These are phyloP conservation scores for Lagria hirta DNA, from an alignment of 2,888 invertebrate species.

Conservation along the genomic window DNA sequence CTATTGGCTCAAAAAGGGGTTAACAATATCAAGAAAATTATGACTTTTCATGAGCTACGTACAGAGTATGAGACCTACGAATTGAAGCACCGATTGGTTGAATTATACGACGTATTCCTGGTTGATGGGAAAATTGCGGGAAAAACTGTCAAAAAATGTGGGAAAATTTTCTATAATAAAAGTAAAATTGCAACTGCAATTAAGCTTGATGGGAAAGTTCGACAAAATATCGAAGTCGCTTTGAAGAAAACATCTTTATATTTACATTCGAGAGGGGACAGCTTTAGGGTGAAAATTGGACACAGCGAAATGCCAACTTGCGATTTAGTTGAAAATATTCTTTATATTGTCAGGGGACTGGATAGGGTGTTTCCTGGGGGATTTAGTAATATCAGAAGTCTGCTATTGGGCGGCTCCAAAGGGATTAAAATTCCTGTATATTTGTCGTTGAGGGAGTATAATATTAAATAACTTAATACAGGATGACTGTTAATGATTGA, in stretches of 20 bases:
- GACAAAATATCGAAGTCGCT: constrained; percentile 62
- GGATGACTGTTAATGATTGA: constrained; percentile 56
- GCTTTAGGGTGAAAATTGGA: constrained; percentile 65
- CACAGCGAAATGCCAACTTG: constrained; percentile 63
- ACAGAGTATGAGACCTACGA: constrained; percentile 80
- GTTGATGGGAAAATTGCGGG: constrained; percentile 74
- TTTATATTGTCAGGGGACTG: constrained; percentile 61
- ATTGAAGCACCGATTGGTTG: constrained; percentile 70
- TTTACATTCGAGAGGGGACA: constrained; percentile 65
- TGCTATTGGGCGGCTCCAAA: constrained; percentile 66
- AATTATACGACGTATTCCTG: constrained; percentile 77
- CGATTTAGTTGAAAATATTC: constrained; percentile 70
- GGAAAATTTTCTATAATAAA: constrained; percentile 68
- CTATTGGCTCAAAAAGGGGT: constrained; percentile 63
- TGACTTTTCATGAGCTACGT: constrained; percentile 77
- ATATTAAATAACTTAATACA: constrained; percentile 2
- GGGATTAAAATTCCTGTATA: constrained; percentile 70
- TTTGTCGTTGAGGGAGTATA: constrained; percentile 64
- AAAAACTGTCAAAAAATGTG: constrained; percentile 69
- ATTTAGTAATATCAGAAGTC: constrained; percentile 68
- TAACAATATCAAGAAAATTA: constrained; percentile 65
- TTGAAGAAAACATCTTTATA: constrained; percentile 64
- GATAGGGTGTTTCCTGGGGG: constrained; percentile 71
- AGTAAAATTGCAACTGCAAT: constrained; percentile 67
- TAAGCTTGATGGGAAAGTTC: constrained; percentile 63